Evolutionary conservation across 2,797 vertebrate genomes (phyloP).

Genomic region (Galaxias olidus): DNA sequence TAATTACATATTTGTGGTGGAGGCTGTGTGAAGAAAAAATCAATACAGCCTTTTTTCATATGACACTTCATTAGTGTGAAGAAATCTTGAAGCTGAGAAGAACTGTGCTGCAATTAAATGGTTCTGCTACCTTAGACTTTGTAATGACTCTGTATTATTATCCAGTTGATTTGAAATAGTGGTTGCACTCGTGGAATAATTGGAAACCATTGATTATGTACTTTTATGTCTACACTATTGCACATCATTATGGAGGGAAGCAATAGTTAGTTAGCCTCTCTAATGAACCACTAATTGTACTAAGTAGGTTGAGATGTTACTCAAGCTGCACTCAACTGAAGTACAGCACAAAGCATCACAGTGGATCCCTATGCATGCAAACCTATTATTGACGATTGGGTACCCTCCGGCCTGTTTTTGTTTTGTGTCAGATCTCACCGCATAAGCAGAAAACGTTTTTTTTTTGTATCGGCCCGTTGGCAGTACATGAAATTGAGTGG

Average conservation of each 20-base stretch:
- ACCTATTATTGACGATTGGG: conserved; percentile 50
- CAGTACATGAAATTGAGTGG: conserved; percentile 63
- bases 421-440: conserved; percentile 53
- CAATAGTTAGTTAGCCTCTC: conserved; percentile 99
- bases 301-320: conserved; percentile 99
- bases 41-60: conserved; percentile 99
- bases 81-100: conserved; percentile 98
- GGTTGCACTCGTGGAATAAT: conserved; percentile 99
- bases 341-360: conserved; percentile 77
- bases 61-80: conserved; percentile 99
- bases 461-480: conserved; percentile 58
- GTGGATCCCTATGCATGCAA: conserved; percentile 68
- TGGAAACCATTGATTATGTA: conserved; percentile 99
- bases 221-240: conserved; percentile 99
- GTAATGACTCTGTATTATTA: conserved; percentile 99
- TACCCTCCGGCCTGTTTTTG: conserved; percentile 59
- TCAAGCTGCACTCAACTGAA: conserved; percentile 94
- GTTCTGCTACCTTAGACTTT: conserved; percentile 96
- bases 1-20: conserved; percentile 99
- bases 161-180: conserved; percentile 99
- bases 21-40: conserved; percentile 99
- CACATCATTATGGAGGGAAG: conserved; percentile 99
- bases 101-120: conserved; percentile 99
- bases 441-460: conserved; percentile 49
- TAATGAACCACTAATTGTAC: conserved; percentile 99